Base-by-base conservation (phyloP, 2,888 invertebrate genomes). In the Agapostemon virescens region DNA sequence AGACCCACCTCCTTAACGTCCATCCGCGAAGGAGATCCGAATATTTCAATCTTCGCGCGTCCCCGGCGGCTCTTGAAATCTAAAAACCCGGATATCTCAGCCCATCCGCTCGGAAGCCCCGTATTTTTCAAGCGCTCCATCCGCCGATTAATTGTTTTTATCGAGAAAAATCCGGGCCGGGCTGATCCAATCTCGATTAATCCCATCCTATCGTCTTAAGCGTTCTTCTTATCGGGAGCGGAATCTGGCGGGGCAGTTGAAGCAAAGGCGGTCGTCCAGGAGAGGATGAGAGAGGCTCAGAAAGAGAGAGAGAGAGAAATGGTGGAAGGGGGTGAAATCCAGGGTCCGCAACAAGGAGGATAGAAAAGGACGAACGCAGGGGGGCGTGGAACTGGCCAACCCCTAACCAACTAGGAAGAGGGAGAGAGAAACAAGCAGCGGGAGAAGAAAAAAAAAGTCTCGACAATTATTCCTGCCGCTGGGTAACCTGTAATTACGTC, bases 101-200 rank as follows among this genome's bases (percentile, higher is more conserved):
- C 64, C 64, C 40, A 26, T 45, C 38, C 67, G 30, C 9, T 20
- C 13, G 42, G 11, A 26, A 67, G 42, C 20, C 67, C 42, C 17
- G 71, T 77, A 85, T 83, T 85, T 84, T 83, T 85, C 83, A 77
- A 70, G 71, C 81, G 61, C 61, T 68, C 72, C 73, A 73, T 77
- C 79, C 77, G 77, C 74, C 85, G 84, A 86, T 86, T 86, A 86
- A 86, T 86, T 86, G 85, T 86, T 86, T 86, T 86, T 85, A 86
- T 85, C 83, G 85, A 84, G 67, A 71, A 79, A 79, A 79, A 79
- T 82, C 84, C 82, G 73, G 67, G 55, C 63, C 68, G 74, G 61
- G 78, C 86, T 85, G 86, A 86, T 86, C 86, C 86, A 77, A 42
- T 77, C 84, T 85, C 82, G 86, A 86, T 86, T 86, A 86, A 86